Evolutionary conservation across 1,140 invertebrate genomes (phyloP).

Genomic region (Brachionus paranguensis): DNA sequence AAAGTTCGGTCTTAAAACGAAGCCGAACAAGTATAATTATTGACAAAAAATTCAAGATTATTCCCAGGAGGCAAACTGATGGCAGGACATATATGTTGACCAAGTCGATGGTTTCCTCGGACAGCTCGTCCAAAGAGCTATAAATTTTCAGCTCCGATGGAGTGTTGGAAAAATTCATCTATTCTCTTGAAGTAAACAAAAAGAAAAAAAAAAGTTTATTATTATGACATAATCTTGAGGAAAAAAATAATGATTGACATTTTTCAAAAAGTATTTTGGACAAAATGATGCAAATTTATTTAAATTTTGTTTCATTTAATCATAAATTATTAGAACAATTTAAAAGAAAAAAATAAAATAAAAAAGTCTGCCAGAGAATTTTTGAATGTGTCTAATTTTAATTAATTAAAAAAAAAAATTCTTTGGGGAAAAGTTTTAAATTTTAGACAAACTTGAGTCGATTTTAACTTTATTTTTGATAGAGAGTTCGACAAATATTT

Average conservation of each 20-base stretch:
- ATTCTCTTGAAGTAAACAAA: neutral
- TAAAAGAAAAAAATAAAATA: neutral
- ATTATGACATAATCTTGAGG: neutral
- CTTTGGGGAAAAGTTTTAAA: neutral
- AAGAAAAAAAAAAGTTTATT: neutral
- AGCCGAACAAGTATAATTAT: neutral
- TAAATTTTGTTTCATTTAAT: neutral
- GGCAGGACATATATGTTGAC: conserved; percentile 13
- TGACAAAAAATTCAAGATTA: conserved; percentile 9
- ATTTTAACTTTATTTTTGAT: neutral
- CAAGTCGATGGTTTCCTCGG: neutral
- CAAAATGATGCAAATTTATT: neutral
- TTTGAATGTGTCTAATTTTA: neutral
- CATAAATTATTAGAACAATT: neutral
- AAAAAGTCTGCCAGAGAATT: neutral
- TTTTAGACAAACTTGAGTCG: neutral
- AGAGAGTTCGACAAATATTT: neutral
- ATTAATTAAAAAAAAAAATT: neutral
- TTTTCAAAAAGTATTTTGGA: neutral
- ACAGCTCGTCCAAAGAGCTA: neutral
- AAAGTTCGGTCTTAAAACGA: neutral
- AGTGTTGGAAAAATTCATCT: neutral
- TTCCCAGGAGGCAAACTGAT: neutral
- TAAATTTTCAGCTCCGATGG: neutral
- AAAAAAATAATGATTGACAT: neutral